Evolutionary conservation across 1,140 invertebrate species (phyloP), one percentile per base, ranked within the genome.

Genomic region (Drosophila kurseongensis): DNA sequence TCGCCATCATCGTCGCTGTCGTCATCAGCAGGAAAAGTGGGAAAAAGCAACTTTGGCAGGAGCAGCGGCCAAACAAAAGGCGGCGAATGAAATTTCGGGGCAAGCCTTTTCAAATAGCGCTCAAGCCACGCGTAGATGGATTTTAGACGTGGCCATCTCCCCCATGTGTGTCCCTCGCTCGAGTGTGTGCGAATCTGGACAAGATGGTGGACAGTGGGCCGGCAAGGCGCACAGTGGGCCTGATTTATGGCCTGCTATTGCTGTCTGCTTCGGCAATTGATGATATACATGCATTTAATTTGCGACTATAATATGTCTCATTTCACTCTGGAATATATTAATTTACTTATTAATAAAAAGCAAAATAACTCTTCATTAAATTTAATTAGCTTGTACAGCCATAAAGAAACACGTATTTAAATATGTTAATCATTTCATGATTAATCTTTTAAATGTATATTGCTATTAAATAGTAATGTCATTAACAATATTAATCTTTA

Each of bases 41-140:
- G 67, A 71, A 54, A 18, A 36, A 35, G 62, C 40, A 45, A 60
- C 75, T 74, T 48, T 47, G 54, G 61, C 63, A 78, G 62, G 27
- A 47, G 74, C 63, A 51, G 42, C 35, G 41, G 59, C 59, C 44
- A 41, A 44, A 71, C 78, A 78, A 88, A 71, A 86, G 80, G 78
- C 79, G 58, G 57, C 79, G 75, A 78, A 88, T 78, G 83, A 78
- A 85, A 75, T 88, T 84, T 88, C 52, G 42, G 59, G 27, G 32
- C 56, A 78, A 78, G 59, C 51, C 56, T 67, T 85, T 85, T 85
- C 57, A 55, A 74, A 69, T 61, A 68, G 56, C 69, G 56, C 44
- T 55, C 62, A 67, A 59, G 78, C 58, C 55, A 75, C 62, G 74
- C 75, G 75, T 69, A 77, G 73, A 76, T 77, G 65, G 75, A 75